A percentile compares a stretch with the other conserved stretches of the same genome.
Evolutionary conservation across 1,140 invertebrate species (phyloP).

Genomic region (Megalopta genalis): DNA sequence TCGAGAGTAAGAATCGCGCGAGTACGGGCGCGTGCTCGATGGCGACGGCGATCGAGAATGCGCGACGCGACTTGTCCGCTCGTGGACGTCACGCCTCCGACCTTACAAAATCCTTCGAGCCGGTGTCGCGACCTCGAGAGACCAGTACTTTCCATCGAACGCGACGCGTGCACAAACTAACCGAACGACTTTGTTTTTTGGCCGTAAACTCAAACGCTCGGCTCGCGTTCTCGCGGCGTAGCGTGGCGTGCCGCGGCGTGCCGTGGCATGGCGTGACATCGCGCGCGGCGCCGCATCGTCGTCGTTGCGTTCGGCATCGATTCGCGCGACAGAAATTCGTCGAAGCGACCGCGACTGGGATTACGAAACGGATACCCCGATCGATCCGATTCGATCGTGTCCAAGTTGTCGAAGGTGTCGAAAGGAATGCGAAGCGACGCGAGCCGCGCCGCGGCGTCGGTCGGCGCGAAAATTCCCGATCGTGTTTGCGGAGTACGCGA

Average conservation of each 20-base stretch:
- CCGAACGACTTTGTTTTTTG: neutral
- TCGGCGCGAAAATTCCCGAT: constrained; percentile 1
- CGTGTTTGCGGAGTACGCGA: too few species aligned
- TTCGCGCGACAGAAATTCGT: neutral
- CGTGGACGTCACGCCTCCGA: constrained; percentile 50
- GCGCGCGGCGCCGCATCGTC: too few species aligned
- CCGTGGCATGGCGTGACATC: too few species aligned
- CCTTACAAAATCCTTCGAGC: constrained; percentile 54
- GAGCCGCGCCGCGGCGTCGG: neutral
- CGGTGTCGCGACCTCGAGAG: constrained; percentile 1
- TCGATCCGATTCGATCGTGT: neutral
- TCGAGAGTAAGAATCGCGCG: too few species aligned
- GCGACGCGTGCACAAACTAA: neutral
- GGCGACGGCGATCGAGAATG: constrained; percentile 55
- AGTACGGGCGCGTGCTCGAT: neutral
- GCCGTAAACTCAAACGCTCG: neutral
- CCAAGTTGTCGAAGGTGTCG: neutral
- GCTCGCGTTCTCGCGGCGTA: too few species aligned
- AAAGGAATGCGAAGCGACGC: neutral
- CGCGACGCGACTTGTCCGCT: constrained; percentile 47
- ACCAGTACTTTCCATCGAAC: constrained; percentile 25
- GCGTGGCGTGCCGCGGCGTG: too few species aligned
- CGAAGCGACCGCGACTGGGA: neutral
- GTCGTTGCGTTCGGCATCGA: neutral
- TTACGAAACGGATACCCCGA: constrained; percentile 8